phyloP scores from a whole-genome alignment of 2,113 vertebrate species.

The Noturus placidus region DNA sequence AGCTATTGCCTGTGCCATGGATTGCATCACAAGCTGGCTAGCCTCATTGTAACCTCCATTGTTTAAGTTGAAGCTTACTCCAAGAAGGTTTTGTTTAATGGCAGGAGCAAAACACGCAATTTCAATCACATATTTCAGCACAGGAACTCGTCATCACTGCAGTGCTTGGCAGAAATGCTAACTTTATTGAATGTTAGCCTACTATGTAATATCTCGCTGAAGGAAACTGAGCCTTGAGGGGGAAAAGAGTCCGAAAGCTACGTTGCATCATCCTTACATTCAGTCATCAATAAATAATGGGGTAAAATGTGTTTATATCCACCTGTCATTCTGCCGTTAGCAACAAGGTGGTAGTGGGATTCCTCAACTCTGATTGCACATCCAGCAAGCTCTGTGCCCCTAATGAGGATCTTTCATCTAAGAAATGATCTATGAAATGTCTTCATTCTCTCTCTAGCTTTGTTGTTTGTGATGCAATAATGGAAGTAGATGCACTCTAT shows the following conservation, averaged over 20 bases:
- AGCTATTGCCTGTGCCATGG: constrained; percentile 25
- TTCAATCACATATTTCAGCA: constrained; percentile 4
- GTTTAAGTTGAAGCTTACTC: constrained; percentile 29
- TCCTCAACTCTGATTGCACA: constrained; percentile 13
- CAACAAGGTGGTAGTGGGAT: not conserved
- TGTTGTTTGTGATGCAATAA: constrained; percentile 9
- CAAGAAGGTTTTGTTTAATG: constrained; percentile 36
- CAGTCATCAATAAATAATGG: constrained; percentile 20
- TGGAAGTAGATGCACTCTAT: constrained; percentile 10
- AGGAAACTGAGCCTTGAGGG: constrained; percentile 6
- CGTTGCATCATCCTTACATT: constrained; percentile 38
- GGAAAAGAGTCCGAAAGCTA: not conserved
- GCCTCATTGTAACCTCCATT: constrained; percentile 24
- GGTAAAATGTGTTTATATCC: constrained; percentile 22
- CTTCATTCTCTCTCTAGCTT: constrained; percentile 28
- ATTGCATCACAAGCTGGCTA: constrained; percentile 15
- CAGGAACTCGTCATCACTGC: not conserved
- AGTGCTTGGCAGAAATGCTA: constrained; percentile 19
- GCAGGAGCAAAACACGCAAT: constrained; percentile 21
- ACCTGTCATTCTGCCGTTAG: constrained; percentile 27
- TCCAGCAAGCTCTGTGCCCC: not conserved
- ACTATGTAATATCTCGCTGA: not conserved
- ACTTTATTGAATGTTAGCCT: constrained; percentile 16
- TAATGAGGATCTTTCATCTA: constrained; percentile 22
- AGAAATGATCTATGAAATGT: constrained; percentile 28